Evolutionary conservation across 2,797 vertebrate genomes (phyloP).

Genomic region (Saguinus oedipus): DNA sequence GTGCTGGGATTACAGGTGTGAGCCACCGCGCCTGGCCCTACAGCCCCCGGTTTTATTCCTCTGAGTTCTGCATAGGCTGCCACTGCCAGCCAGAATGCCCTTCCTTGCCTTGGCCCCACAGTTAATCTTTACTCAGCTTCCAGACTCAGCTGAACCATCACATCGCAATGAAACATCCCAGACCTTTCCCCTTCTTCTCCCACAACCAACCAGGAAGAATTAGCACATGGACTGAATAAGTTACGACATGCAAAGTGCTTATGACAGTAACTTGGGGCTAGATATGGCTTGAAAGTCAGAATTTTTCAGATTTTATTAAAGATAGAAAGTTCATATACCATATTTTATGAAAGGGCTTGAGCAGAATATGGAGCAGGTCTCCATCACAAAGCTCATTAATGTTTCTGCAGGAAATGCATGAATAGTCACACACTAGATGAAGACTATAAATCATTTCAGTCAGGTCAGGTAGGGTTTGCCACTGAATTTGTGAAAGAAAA

Average conservation of each 20-base stretch:
- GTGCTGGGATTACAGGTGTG: not conserved
- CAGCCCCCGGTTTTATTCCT: not conserved
- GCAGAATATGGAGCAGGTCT: not conserved
- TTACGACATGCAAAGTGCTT: not conserved
- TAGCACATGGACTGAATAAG: not conserved
- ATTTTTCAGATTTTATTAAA: slow-evolving; percentile 21
- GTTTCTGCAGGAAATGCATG: not conserved
- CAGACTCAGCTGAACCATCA: not conserved
- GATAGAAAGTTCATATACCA: not conserved
- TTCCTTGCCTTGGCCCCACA: not conserved
- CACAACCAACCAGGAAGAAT: not conserved
- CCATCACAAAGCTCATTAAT: not conserved
- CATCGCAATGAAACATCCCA: not conserved
- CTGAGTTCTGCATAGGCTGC: not conserved
- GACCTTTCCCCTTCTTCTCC: not conserved
- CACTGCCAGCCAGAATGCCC: not conserved
- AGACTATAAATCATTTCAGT: slow-evolving; percentile 27
- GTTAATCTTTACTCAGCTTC: not conserved
- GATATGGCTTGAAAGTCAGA: not conserved
- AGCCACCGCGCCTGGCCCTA: not conserved
- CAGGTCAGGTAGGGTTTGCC: not conserved
- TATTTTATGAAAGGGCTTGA: not conserved
- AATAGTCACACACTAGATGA: not conserved
- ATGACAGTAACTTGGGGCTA: not conserved
- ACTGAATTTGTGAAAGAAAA: slow-evolving; percentile 23